Evolutionary conservation across 2,888 invertebrate genomes (phyloP), one percentile per base, ranked within the genome.

Genomic region (Yponomeuta cagnagella): DNA sequence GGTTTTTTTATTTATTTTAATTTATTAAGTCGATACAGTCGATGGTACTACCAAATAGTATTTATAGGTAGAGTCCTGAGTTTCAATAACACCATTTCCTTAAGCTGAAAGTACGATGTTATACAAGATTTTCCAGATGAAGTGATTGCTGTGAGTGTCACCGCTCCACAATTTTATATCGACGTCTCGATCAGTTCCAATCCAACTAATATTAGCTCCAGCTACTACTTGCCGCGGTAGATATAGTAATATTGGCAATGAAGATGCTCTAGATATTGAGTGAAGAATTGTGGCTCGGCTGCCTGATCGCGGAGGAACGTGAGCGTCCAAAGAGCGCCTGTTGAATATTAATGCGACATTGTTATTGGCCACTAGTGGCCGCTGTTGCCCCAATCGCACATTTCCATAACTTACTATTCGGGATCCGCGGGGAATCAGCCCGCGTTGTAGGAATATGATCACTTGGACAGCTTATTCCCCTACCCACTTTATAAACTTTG

Each of bases 391-490:
- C 90, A 90, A 89, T 88, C 90, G 90, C 88, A 83, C 87, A 91
- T 92, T 92, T 88, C 90, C 91, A 91, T 92, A 92, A 91, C 89
- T 92, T 92, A 92, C 90, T 92, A 92, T 92, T 89, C 91, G 84
- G 87, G 84, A 89, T 89, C 89, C 89, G 85, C 84, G 86, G 89
- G 87, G 89, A 88, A 88, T 89, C 89, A 85, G 84, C 85, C 85
- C 48, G 63, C 83, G 77, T 58, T 58, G 83, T 87, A 86, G 82
- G 82, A 89, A 89, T 88, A 90, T 87, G 83, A 89, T 87, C 84
- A 84, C 82, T 85, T 80, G 82, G 79, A 77, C 82, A 80, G 83
- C 83, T 84, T 84, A 85, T 86, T 71, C 68, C 33, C 68, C 63
- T 65, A 85, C 86, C 81, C 82, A 79, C 80, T 83, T 84, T 83